phyloP scores from a whole-genome alignment of 1,140 invertebrate species.

The Drosophila albomicans region DNA sequence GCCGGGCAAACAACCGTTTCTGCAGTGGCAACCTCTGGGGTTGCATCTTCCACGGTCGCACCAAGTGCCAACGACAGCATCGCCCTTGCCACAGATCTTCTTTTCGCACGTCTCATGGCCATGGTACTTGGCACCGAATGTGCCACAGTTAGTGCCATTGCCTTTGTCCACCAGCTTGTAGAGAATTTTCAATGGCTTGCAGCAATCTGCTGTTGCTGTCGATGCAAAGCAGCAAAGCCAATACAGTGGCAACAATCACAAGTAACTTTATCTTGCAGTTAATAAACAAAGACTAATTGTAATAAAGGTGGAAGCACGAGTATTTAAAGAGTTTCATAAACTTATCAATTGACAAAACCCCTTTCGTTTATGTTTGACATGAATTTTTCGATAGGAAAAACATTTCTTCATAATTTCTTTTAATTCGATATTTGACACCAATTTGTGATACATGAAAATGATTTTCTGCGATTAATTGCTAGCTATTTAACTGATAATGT shows the following conservation, averaged over 20 bases:
- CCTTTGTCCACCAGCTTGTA: conserved; percentile 32
- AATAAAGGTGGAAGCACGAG: too few relatives aligned
- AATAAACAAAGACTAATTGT: neutral
- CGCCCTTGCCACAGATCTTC: conserved; percentile 48
- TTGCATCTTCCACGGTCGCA: conserved; percentile 48
- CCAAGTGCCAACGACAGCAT: conserved; percentile 37
- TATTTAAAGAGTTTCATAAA: neutral
- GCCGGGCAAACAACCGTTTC: conserved; percentile 36
- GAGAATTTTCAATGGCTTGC: conserved; percentile 33
- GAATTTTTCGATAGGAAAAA: too few relatives aligned
- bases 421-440: neutral
- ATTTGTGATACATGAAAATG: too few relatives aligned
- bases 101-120: conserved; percentile 34
- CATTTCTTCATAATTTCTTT: conserved; percentile 1
- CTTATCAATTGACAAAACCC: neutral
- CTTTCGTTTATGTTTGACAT: too few relatives aligned
- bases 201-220: conserved; percentile 32
- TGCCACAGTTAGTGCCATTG: conserved; percentile 13
- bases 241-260: conserved; percentile 5
- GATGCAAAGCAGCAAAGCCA: conserved; percentile 21
- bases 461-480: too few relatives aligned
- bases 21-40: conserved; percentile 44
- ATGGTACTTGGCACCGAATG: conserved; percentile 40
- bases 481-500: neutral
- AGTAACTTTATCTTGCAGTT: conserved; percentile 5